Evolutionary conservation across 2,797 vertebrate genomes (phyloP), one percentile per base, ranked within the genome.

Genomic region (Myoxocephalus aenaeus): DNA sequence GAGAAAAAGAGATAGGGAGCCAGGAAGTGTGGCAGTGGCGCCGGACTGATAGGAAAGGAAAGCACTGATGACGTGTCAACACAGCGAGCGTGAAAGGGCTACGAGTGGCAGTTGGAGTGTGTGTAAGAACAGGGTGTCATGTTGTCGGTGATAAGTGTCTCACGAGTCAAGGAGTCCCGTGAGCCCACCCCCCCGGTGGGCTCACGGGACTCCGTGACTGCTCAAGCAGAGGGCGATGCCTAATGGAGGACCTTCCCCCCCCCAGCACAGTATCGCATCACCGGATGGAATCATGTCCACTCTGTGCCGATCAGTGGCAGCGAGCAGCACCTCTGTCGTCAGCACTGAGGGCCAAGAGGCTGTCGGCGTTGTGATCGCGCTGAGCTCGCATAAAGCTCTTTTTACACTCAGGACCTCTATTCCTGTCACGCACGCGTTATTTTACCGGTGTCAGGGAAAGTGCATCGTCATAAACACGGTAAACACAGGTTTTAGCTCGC

Each of bases 71-170:
- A 10, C 73, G 67, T 65, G 53, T 56, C 57, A 73, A 84, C 58
- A 62, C 59, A 50, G 65, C 20, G 48, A 22, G 46, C 20, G 56
- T 77, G 75, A 70, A 77, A 51, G 20, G 42, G 18, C 29, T 20
- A 0, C 59, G 76, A 86, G 64, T 69, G 50, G 73, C 59, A 58
- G 34, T 48, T 57, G 25, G 58, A 83, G 73, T 44, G 46, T 75
- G 65, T 72, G 81, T 85, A 76, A 82, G 80, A 46, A 73, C 78
- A 72, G 75, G 46, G 57, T 83, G 81, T 89, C 69, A 63, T 74
- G 53, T 65, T 73, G 65, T 74, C 65, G 66, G 69, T 70, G 77
- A 66, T 38, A 22, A 81, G 63, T 62, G 71, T 50, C 74, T 46
- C 11, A n/a, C n/a, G n/a, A n/a, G n/a, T n/a, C n/a, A n/a, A n/a